Conservation (phyloP, 2,888 invertebrate genomes). For the Plusia festucae region DNA sequence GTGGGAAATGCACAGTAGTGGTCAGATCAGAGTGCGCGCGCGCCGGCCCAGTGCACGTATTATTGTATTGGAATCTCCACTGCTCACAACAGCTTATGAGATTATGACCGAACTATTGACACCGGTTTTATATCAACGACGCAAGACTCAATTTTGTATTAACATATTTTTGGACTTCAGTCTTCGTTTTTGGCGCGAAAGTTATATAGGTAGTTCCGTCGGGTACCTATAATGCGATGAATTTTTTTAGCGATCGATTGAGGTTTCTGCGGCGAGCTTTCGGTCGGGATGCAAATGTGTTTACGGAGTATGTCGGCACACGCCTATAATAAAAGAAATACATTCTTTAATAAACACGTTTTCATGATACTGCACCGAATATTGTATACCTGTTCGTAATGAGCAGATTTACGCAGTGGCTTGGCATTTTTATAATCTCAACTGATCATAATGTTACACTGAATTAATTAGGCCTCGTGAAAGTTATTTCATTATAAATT, state of each 20-base stretch:
- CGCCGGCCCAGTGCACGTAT: conserved; percentile 89
- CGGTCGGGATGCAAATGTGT: conserved; percentile 86
- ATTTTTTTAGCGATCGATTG: conserved; percentile 88
- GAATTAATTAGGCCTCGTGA: conserved; percentile 42
- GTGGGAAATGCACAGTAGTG: conserved; percentile 90
- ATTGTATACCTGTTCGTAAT: conserved; percentile 46
- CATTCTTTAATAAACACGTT: conserved; percentile 76
- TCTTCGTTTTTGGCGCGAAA: conserved; percentile 55
- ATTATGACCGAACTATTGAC: conserved; percentile 50
- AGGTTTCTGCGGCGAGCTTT: conserved; percentile 84
- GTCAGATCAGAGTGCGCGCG: conserved; percentile 88
- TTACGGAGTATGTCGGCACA: conserved; percentile 83
- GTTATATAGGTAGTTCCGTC: conserved; percentile 80
- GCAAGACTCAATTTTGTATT: conserved; percentile 62
- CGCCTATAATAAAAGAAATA: conserved; percentile 79
- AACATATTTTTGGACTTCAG: conserved; percentile 50
- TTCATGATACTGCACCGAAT: conserved; percentile 57
- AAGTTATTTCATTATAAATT: conserved; percentile 14
- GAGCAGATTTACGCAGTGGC: conserved; percentile 64
- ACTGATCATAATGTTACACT: conserved; percentile 49
- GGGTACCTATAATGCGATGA: conserved; percentile 83
- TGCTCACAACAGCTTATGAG: conserved; percentile 76
- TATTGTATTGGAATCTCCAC: conserved; percentile 85
- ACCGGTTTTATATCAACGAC: conserved; percentile 54
- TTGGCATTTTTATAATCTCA: conserved; percentile 57